These are phyloP conservation scores for Euthynnus affinis DNA, from an alignment of 2,797 vertebrate species.

Conservation along the genomic window DNA sequence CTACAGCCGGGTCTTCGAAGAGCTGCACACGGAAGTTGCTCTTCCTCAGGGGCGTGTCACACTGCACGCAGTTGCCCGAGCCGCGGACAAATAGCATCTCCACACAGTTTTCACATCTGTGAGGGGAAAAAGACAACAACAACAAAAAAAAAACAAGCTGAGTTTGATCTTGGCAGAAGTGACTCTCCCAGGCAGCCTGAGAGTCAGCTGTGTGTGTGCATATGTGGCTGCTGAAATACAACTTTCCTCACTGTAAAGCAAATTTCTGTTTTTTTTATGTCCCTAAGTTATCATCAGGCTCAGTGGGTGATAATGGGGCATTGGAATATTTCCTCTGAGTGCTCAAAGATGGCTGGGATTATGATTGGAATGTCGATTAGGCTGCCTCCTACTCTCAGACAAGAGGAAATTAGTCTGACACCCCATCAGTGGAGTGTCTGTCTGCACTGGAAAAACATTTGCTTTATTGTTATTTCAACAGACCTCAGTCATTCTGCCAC, in stretches of 20 bases:
- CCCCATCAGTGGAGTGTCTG: constrained; percentile 74
- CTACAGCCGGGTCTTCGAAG: constrained; percentile 96
- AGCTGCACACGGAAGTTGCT: constrained; percentile 97
- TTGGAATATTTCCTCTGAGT: constrained; percentile 74
- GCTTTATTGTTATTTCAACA: constrained; percentile 76
- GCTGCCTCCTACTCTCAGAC: constrained; percentile 70
- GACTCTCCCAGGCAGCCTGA: constrained; percentile 19
- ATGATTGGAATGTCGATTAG: constrained; percentile 81
- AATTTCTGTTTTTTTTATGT: constrained; percentile 43
- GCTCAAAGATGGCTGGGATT: constrained; percentile 71
- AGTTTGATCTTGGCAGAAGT: constrained; percentile 26
- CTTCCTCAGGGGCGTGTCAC: constrained; percentile 94
- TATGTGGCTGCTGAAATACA: constrained; percentile 29
- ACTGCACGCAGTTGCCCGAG: constrained; percentile 96
- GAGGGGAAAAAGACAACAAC: not conserved
- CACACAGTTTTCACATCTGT: constrained; percentile 97
- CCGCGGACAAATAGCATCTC: constrained; percentile 97
- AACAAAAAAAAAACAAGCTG: constrained; percentile 6
- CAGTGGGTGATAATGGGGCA: constrained; percentile 69
- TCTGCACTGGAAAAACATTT: constrained; percentile 76
- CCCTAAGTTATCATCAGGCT: constrained; percentile 56
- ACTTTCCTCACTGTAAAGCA: constrained; percentile 54
- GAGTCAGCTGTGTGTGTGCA: constrained; percentile 13
- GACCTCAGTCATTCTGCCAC: constrained; percentile 70
- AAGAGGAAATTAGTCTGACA: constrained; percentile 80